Conservation (phyloP, 2,797 vertebrate species). For the Falco concolor region DNA sequence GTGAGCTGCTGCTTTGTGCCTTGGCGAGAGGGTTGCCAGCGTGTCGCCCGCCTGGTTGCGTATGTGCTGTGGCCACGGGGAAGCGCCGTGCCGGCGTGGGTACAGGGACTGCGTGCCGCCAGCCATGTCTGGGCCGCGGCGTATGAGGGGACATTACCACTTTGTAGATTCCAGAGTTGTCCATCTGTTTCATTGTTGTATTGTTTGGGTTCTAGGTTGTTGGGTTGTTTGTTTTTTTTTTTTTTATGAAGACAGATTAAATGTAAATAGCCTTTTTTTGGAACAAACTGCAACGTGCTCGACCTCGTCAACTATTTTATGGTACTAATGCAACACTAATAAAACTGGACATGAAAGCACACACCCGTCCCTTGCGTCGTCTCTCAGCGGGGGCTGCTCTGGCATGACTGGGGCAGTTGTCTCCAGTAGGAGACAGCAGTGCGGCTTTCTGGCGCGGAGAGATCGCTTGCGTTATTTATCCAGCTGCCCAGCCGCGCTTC, state of each 20-base stretch:
- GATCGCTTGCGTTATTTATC: background rate
- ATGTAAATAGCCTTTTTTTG: slow-evolving; percentile 64
- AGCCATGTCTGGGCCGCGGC: fast-evolving
- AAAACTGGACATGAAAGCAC: slow-evolving; percentile 70
- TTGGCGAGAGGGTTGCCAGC: background rate
- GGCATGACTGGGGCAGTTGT: background rate
- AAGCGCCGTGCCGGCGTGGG: background rate
- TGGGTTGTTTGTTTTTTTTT: background rate
- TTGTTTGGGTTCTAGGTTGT: slow-evolving; percentile 35
- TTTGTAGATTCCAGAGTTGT: slow-evolving; percentile 27
- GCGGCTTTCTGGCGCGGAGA: fast-evolving
- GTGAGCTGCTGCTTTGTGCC: background rate
- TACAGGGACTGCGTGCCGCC: background rate
- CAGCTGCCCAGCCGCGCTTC: background rate
- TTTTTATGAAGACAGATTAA: slow-evolving; percentile 46
- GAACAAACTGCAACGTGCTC: slow-evolving; percentile 53
- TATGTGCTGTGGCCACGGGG: fast-evolving
- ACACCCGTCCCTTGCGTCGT: background rate
- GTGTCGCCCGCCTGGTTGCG: fast-evolving
- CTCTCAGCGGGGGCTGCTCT: background rate
- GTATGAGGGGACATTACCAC: background rate
- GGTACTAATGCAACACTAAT: slow-evolving; percentile 76
- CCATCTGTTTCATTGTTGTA: slow-evolving; percentile 34
- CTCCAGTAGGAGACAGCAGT: background rate
- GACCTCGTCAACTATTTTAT: slow-evolving; percentile 66